Evolutionary conservation across 1,140 invertebrate genomes (phyloP).

Genomic region (Aradophagus sp.): DNA sequence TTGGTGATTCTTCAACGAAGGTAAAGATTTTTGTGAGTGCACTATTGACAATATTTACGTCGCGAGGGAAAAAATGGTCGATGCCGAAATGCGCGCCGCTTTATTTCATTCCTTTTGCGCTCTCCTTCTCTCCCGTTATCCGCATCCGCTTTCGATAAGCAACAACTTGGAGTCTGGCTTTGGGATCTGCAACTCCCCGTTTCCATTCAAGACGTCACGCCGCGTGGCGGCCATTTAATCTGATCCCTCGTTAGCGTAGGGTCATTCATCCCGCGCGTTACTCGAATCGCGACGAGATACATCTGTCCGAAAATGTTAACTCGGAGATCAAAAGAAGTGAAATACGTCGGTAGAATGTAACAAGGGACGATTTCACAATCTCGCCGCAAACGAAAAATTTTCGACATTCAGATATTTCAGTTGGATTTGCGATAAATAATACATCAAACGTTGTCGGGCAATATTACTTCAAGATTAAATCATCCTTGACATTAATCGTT

Average conservation of each 20-base stretch:
- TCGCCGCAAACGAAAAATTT: not conserved
- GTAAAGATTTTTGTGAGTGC: no score
- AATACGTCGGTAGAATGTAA: no score
- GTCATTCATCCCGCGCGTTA: slow-evolving; percentile 32
- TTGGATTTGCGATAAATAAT: no score
- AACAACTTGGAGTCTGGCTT: slow-evolving; percentile 1
- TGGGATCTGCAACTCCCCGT: slow-evolving; percentile 30
- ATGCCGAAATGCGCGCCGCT: not conserved
- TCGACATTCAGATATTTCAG: no score
- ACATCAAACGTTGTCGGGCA: no score
- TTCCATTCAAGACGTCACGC: slow-evolving; percentile 43
- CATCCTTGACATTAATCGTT: no score
- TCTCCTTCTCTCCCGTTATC: not conserved
- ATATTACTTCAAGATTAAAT: no score
- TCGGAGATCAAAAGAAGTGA: no score
- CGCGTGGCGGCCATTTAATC: slow-evolving; percentile 47
- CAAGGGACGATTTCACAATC: no score
- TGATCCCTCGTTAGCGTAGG: slow-evolving; percentile 38
- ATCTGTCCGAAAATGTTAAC: slow-evolving; percentile 27
- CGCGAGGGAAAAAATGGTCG: no score
- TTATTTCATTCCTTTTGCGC: not conserved
- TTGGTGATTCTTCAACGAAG: no score
- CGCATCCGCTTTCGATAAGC: slow-evolving; percentile 19
- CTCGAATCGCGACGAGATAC: slow-evolving; percentile 24
- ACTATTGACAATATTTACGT: no score